These are phyloP conservation scores for Ferrisia virgata DNA, from an alignment of 2,888 invertebrate genomes.

Conservation along the genomic window DNA sequence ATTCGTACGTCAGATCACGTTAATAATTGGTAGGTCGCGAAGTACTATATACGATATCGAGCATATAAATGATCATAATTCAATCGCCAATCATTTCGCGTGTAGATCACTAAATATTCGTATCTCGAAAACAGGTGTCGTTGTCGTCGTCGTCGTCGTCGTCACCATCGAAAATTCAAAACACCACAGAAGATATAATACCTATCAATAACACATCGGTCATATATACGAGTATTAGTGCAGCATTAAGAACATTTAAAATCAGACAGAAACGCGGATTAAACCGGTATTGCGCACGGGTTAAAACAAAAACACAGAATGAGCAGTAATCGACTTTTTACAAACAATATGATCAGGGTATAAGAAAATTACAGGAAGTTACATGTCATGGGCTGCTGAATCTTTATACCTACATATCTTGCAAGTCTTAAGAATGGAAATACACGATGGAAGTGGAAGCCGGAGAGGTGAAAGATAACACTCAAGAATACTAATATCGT, in stretches of 20 bases:
- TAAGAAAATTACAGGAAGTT: conserved; percentile 45
- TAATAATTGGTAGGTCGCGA: neutral
- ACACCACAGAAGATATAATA: neutral
- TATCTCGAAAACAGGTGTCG: neutral
- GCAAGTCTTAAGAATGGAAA: conserved; percentile 4
- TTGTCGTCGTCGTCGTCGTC: too few relatives aligned
- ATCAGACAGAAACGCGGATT: conserved; percentile 11
- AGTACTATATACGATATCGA: neutral
- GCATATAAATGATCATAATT: neutral
- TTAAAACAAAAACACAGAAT: conserved; percentile 40
- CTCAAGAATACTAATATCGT: conserved; percentile 35
- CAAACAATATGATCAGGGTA: conserved; percentile 29
- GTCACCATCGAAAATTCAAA: neutral
- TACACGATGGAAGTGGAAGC: conserved; percentile 6
- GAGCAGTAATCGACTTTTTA: conserved; percentile 39
- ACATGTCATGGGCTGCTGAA: conserved; percentile 44
- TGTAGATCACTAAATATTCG: neutral
- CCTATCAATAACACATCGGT: neutral
- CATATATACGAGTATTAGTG: too few relatives aligned
- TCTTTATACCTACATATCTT: conserved; percentile 12
- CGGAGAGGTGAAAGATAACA: conserved; percentile 27
- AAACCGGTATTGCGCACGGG: conserved; percentile 43
- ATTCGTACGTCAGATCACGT: neutral
- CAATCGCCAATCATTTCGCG: neutral
- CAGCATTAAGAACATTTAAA: neutral